These are phyloP conservation scores for Hemaris fuciformis DNA, from an alignment of 2,888 invertebrate species.

Conservation along the genomic window DNA sequence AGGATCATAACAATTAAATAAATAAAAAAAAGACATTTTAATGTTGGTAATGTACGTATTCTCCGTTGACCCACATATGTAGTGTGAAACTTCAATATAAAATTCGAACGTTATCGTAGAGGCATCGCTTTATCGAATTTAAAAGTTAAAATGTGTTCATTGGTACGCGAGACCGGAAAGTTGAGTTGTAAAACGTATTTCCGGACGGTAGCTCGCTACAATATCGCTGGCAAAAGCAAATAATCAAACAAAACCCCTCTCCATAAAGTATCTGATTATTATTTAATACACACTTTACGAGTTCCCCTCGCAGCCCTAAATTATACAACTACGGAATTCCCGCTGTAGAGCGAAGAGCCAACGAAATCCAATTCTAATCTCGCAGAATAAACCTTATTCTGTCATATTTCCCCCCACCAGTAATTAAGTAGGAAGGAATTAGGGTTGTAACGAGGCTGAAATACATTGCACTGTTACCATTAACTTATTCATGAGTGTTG, in stretches of 20 bases:
- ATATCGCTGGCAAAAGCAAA: not conserved
- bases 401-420: slow-evolving; percentile 55
- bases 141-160: not conserved
- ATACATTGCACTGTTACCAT: slow-evolving; percentile 56
- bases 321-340: not conserved
- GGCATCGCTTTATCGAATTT: not conserved
- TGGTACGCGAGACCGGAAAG: not conserved
- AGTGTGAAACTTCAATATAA: not conserved
- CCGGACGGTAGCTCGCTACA: not conserved
- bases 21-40: not conserved
- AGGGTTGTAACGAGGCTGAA: slow-evolving; percentile 26
- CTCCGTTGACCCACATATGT: not conserved
- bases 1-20: not conserved
- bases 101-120: not conserved
- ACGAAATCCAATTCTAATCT: slow-evolving; percentile 25
- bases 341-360: slow-evolving; percentile 21
- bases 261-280: not conserved
- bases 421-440: slow-evolving; percentile 55
- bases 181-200: not conserved
- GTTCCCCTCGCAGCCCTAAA: not conserved
- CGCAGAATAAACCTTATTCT: slow-evolving; percentile 28
- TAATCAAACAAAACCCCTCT: not conserved
- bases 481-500: slow-evolving; percentile 76
- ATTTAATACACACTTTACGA: not conserved
- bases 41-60: not conserved